Conservation (phyloP, 2,797 vertebrate genomes). For the Peromyscus eremicus region DNA sequence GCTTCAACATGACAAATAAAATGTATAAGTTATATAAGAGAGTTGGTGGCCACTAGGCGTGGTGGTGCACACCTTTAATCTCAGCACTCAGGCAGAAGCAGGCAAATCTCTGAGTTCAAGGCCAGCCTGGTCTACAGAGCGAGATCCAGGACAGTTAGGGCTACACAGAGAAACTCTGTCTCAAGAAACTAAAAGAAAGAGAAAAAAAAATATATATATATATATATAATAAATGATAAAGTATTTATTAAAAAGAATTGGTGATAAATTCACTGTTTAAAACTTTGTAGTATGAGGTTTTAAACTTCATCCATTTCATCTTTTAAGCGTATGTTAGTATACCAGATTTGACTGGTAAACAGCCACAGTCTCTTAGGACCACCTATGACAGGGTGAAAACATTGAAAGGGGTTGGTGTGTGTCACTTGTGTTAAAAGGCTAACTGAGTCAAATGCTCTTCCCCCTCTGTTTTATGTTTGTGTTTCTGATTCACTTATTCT, state of each 20-base stretch:
- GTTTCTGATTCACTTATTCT: neutral
- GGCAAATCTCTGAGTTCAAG: neutral
- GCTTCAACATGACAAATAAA: neutral
- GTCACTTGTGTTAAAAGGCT: slow-evolving; percentile 8
- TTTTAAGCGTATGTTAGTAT: slow-evolving; percentile 56
- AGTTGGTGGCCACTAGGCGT: neutral
- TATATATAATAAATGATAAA: no score
- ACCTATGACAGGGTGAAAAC: neutral
- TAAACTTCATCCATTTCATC: slow-evolving; percentile 20
- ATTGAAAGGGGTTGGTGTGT: slow-evolving; percentile 16
- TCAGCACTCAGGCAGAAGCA: neutral
- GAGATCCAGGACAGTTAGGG: neutral
- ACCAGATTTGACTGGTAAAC: slow-evolving; percentile 15
- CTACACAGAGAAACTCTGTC: neutral
- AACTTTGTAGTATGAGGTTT: slow-evolving; percentile 17
- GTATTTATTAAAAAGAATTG: no score
- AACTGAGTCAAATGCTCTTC: neutral
- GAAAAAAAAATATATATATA: no score
- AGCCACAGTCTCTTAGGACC: neutral
- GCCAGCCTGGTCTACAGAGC: neutral
- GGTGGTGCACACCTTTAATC: neutral
- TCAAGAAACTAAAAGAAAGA: neutral
- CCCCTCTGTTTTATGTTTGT: slow-evolving; percentile 41
- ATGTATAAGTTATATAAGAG: slow-evolving; percentile 39
- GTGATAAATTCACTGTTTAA: slow-evolving; percentile 56